These are phyloP conservation scores for Penaeus monodon DNA, from an alignment of 2,888 invertebrate species.

Conservation along the genomic window DNA sequence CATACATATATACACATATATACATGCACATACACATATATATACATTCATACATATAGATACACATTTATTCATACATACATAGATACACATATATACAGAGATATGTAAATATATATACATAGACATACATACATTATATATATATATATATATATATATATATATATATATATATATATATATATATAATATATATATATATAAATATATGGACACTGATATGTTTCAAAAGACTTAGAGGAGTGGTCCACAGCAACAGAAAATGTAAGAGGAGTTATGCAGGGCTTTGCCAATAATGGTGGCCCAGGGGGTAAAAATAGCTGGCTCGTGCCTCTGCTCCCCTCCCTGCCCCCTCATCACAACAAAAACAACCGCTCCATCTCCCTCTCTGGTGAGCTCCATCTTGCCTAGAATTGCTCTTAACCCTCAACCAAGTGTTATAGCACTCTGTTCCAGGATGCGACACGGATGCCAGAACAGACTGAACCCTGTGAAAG, in stretches of 20 bases:
- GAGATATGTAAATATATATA: not conserved
- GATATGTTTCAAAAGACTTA: not conserved
- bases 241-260: not conserved
- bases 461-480: no score
- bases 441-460: no score
- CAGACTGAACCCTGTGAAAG: no score
- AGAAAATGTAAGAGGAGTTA: slow-evolving; percentile 29
- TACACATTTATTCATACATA: no score
- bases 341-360: slow-evolving; percentile 11
- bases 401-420: no score
- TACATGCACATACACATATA: no score
- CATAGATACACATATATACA: no score
- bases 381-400: slow-evolving; percentile 3
- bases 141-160: slow-evolving; percentile 16
- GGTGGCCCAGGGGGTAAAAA: slow-evolving; percentile 33
- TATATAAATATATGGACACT: slow-evolving; percentile 1
- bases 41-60: no score
- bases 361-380: slow-evolving; percentile 30
- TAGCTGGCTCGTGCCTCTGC: slow-evolving; percentile 11
- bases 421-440: no score
- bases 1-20: no score
- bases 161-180: slow-evolving; percentile 22
- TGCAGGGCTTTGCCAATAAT: slow-evolving; percentile 24
- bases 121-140: not conserved
- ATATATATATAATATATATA: slow-evolving; percentile 15